Percentiles rank a stretch among this genome's conserved stretches.
phyloP scores from a whole-genome alignment of 2,797 vertebrate genomes.

The Mionectes olivaceus region DNA sequence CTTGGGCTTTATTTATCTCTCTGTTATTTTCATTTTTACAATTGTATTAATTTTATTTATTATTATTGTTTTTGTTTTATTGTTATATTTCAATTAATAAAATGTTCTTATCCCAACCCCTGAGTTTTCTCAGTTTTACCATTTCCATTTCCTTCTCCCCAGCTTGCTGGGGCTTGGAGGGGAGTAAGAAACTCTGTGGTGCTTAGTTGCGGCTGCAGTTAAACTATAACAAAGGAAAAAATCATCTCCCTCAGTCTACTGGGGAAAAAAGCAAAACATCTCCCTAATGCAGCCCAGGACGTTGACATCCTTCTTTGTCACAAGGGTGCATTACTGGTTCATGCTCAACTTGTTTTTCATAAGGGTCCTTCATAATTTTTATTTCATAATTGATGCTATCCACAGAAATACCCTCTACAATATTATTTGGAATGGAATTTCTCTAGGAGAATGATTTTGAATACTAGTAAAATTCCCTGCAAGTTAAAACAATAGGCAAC shows the following conservation, averaged over 20 bases:
- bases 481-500: not conserved
- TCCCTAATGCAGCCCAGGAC: not conserved
- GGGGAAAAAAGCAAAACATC: not conserved
- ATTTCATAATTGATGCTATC: not conserved
- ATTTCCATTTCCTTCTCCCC: not conserved
- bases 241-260: not conserved
- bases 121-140: not conserved
- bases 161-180: not conserved
- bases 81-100: not conserved
- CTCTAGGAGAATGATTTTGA: not conserved
- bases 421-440: not conserved
- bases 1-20: not conserved
- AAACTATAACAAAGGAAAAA: not conserved
- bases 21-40: not conserved
- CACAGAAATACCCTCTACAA: not conserved
- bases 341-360: not conserved
- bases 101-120: not conserved
- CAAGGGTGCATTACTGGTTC: not conserved
- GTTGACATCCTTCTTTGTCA: not conserved
- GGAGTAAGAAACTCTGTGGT: not conserved
- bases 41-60: no score
- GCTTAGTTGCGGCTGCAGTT: not conserved
- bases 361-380: not conserved
- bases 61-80: no score
- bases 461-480: not conserved